Conservation (phyloP, 2,113 vertebrate genomes). For the Nothobranchius kuhntae region DNA sequence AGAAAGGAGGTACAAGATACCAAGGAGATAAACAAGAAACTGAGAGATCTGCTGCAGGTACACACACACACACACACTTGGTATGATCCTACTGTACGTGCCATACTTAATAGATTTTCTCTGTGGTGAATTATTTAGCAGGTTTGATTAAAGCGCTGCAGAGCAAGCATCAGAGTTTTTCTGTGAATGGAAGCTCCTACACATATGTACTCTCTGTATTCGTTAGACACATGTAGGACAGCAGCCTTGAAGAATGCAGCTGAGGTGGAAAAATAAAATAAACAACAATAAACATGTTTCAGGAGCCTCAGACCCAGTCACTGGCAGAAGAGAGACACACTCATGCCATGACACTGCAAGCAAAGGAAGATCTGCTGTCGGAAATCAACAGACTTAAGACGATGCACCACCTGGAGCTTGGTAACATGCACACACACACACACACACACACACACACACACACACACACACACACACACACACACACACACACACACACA, state of each 20-base stretch:
- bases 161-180: constrained; percentile 13
- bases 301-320: constrained; percentile 81
- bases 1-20: constrained; percentile 84
- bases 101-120: constrained; percentile 40
- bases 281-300: constrained; percentile 32
- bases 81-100: constrained; percentile 1
- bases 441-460: background rate
- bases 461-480: constrained; percentile 1
- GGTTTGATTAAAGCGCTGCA: constrained; percentile 33
- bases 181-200: background rate
- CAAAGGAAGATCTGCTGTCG: constrained; percentile 83
- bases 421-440: constrained; percentile 71
- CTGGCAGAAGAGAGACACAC: constrained; percentile 80
- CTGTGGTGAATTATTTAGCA: constrained; percentile 64
- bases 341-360: constrained; percentile 81
- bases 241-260: constrained; percentile 9
- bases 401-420: constrained; percentile 84
- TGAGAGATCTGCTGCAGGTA: constrained; percentile 86
- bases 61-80: constrained; percentile 1
- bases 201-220: background rate
- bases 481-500: constrained; percentile 2
- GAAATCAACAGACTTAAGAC: constrained; percentile 84
- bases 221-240: background rate
- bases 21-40: constrained; percentile 82
- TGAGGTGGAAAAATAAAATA: background rate